Evolutionary conservation across 2,797 vertebrate species (phyloP).

Genomic region (Distichodus sexfasciatus): DNA sequence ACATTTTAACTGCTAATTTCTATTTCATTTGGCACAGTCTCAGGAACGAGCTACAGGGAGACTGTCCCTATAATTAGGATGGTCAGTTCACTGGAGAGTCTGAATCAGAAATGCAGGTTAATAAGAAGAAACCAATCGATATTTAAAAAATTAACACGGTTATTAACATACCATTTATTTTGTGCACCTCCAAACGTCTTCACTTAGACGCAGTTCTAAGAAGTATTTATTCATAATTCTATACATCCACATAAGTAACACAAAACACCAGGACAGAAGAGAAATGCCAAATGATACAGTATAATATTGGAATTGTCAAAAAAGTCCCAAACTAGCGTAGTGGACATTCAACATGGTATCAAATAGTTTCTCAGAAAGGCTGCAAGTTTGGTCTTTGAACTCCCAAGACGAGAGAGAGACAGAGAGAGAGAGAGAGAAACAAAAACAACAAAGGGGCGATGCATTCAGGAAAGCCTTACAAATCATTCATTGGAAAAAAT

Average conservation of each 20-base stretch:
- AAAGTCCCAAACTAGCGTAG: conserved; percentile 59
- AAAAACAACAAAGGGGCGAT: conserved; percentile 54
- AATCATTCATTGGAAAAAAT: conserved; percentile 58
- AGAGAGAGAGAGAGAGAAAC: too few species aligned
- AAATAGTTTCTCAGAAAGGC: conserved; percentile 65
- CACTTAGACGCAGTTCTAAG: conserved; percentile 22
- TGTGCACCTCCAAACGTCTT: conserved; percentile 56
- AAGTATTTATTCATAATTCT: conserved; percentile 18
- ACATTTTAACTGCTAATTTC: too few species aligned
- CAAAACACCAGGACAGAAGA: conserved; percentile 61
- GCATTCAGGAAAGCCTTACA: conserved; percentile 63
- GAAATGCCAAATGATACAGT: conserved; percentile 56
- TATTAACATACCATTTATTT: conserved; percentile 61
- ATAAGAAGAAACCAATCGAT: background rate
- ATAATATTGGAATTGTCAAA: conserved; percentile 56
- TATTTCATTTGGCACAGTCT: too few species aligned
- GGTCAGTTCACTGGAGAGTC: background rate
- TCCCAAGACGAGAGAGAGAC: too few species aligned
- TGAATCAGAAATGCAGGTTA: background rate
- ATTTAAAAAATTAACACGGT: background rate
- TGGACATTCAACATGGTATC: conserved; percentile 64
- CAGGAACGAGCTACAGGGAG: background rate
- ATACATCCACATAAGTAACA: conserved; percentile 61
- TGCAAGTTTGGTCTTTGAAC: conserved; percentile 70
- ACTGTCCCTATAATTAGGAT: background rate